phyloP scores from a whole-genome alignment of 1,140 invertebrate genomes.

The Triops cancriformis region DNA sequence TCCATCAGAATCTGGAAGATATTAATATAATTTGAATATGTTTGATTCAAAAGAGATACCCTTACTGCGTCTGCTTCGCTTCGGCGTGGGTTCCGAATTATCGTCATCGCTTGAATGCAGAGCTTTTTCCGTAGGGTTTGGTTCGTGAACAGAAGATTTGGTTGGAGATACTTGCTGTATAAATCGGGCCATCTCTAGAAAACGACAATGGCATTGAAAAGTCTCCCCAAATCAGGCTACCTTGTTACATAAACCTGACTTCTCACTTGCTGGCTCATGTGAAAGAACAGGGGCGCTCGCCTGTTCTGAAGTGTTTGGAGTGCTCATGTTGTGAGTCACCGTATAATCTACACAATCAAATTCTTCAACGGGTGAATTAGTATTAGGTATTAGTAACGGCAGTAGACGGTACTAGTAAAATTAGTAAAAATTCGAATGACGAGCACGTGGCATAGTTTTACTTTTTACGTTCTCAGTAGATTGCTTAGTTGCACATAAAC shows the following conservation, averaged over 20 bases:
- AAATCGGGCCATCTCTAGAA: not conserved
- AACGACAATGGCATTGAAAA: not conserved
- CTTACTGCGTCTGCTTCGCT: not conserved
- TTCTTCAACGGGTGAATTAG: too few species aligned
- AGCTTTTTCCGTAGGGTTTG: not conserved
- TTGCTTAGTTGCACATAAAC: too few species aligned
- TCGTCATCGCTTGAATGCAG: not conserved
- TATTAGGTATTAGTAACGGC: too few species aligned
- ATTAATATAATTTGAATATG: not conserved
- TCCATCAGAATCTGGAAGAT: not conserved
- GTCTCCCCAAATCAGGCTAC: not conserved
- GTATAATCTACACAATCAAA: too few species aligned
- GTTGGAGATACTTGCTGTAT: not conserved
- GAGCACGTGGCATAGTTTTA: too few species aligned
- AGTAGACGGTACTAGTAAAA: too few species aligned
- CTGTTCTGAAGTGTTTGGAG: not conserved
- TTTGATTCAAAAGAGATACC: not conserved
- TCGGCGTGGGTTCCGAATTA: not conserved
- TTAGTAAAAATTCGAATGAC: too few species aligned
- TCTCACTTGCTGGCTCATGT: not conserved
- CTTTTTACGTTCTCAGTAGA: too few species aligned
- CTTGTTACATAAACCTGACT: not conserved
- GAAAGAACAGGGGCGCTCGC: not conserved
- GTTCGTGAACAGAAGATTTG: not conserved
- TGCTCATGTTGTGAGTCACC: too few species aligned